Conservation (phyloP, 2,797 vertebrate species). For the Xenopus petersii region DNA sequence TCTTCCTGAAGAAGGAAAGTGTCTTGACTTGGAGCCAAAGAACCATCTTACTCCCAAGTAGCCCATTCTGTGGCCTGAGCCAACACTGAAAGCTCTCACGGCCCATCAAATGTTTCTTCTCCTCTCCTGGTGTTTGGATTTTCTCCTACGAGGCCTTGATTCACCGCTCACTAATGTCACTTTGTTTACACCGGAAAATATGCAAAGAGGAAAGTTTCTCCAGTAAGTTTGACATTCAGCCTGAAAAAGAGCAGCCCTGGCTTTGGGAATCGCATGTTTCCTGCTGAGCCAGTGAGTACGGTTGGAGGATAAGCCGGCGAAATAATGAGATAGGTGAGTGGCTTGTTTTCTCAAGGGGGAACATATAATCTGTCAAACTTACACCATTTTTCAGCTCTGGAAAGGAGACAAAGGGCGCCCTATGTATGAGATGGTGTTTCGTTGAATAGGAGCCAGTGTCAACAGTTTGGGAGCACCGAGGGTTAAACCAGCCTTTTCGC, state of each 20-base stretch:
- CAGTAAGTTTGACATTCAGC: conserved; percentile 4
- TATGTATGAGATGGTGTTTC: conserved; percentile 4
- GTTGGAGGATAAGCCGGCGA: too few species aligned
- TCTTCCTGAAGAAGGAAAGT: too few species aligned
- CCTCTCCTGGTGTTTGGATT: too few species aligned
- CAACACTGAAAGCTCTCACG: too few species aligned
- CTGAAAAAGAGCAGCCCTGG: neutral
- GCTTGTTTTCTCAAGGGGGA: too few species aligned
- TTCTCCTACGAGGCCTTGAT: neutral
- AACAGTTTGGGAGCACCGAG: conserved; percentile 10
- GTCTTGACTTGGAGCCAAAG: too few species aligned
- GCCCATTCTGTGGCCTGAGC: too few species aligned
- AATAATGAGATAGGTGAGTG: too few species aligned
- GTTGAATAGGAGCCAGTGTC: conserved; percentile 21
- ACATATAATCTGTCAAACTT: too few species aligned
- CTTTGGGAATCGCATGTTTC: neutral
- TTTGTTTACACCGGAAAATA: conserved; percentile 10
- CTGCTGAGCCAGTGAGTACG: neutral
- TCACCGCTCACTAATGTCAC: neutral
- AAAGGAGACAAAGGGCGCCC: conserved; percentile 19
- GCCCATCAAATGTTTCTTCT: too few species aligned
- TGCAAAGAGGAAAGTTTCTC: conserved; percentile 2
- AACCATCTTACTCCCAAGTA: too few species aligned
- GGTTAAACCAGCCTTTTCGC: conserved; percentile 17
- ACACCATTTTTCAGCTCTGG: neutral